phyloP scores from a whole-genome alignment of 2,797 vertebrate species.

The Odontamblyopus rebecca region DNA sequence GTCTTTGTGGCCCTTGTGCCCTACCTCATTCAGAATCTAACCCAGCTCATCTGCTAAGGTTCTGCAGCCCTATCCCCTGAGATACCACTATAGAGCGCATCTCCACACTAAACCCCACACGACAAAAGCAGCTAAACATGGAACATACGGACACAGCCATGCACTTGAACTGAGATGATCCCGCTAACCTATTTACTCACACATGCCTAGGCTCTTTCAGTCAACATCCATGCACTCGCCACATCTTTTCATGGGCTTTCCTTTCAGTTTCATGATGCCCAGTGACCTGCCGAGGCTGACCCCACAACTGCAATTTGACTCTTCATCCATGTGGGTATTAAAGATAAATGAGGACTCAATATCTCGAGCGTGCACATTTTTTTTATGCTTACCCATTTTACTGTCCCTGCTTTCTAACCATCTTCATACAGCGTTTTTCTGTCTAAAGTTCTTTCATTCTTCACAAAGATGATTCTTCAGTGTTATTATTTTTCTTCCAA shows the following conservation, averaged over 20 bases:
- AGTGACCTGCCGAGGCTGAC: constrained; percentile 56
- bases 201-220: constrained; percentile 24
- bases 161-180: constrained; percentile 11
- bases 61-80: constrained; percentile 67
- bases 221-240: constrained; percentile 16
- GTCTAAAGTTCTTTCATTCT: not conserved
- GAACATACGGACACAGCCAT: constrained; percentile 4
- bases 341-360: constrained; percentile 73
- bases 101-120: constrained; percentile 67
- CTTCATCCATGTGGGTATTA: constrained; percentile 62
- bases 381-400: constrained; percentile 43
- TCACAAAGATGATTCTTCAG: constrained; percentile 66
- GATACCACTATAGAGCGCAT: constrained; percentile 54
- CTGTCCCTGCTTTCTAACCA: constrained; percentile 20
- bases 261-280: constrained; percentile 35
- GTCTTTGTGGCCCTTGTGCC: constrained; percentile 54
- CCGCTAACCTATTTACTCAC: constrained; percentile 21
- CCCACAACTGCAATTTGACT: constrained; percentile 58
- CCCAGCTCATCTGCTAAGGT: constrained; percentile 72
- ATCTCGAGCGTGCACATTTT: constrained; percentile 48
- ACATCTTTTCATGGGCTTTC: constrained; percentile 13
- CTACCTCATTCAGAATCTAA: constrained; percentile 65
- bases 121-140: constrained; percentile 29
- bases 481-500: constrained; percentile 66
- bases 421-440: constrained; percentile 20